Evolutionary conservation across 1,140 invertebrate genomes (phyloP), one percentile per base, ranked within the genome.

Genomic region (Drepana arcuata): DNA sequence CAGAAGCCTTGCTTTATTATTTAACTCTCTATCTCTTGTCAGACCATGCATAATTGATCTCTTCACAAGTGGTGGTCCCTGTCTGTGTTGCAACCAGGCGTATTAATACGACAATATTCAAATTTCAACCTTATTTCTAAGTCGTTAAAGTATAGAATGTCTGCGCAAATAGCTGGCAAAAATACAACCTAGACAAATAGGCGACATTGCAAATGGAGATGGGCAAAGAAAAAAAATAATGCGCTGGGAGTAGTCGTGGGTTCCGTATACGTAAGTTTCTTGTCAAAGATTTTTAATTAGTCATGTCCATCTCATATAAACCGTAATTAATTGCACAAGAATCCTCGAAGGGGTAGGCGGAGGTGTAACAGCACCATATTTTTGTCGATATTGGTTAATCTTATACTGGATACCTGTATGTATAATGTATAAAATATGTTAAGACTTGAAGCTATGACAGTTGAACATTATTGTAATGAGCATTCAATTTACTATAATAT

Each of bases 1-100:
- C 24, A 39, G 31, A 46, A 36, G 27, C 21, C 37, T 28, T 27
- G 16, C 29, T 47, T 45, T 47, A 48, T 44, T 47, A 53, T 53
- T 48, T 40, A 51, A 37, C 13, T 34, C 33, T 15, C 30, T 18
- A 29, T 34, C 45, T 44, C 50, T 40, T 48, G 41, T 53, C 41
- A 39, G 26, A 27, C 32, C 15, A 41, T 54, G 50, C 50, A 54
- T 48, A 48, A 54, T 54, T 54, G 50, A 54, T 41, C 23, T 34
- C 35, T 26, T 36, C 38, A 26, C 34, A 29, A 42, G 40, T 43
- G 33, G 29, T 23, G 18, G 21, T 30, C 34, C n/a, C 14, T 21
- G 11, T 33, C 23, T 40, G 21, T 21, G 11, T 14, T 7, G 14
- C 6, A 14, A 14, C 21, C 7, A 30, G 2, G 11, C 6, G n/a